These are phyloP conservation scores for Cyprinodon brontotheroides DNA, from an alignment of 2,113 vertebrate genomes.

Conservation along the genomic window DNA sequence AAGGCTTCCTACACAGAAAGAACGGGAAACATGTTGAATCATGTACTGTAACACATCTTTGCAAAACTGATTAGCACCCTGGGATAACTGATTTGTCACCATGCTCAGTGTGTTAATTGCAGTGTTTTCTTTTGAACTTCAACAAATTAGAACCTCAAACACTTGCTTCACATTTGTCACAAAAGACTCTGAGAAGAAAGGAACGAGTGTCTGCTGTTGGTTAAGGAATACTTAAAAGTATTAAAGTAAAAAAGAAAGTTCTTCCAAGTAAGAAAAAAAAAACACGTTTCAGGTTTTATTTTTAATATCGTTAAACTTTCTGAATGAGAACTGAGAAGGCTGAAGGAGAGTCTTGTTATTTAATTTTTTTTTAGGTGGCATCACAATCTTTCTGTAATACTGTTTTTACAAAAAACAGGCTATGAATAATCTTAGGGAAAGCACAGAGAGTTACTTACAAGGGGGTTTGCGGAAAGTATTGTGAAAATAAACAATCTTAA, in stretches of 20 bases:
- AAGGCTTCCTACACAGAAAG: slow-evolving; percentile 87
- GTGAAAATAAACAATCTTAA: too few species aligned
- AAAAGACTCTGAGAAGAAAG: not conserved
- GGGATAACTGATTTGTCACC: not conserved
- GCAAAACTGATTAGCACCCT: not conserved
- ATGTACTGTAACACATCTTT: not conserved
- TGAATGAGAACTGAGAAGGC: not conserved
- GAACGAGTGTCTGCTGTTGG: not conserved
- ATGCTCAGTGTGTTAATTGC: not conserved
- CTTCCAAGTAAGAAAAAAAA: not conserved
- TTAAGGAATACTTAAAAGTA: not conserved
- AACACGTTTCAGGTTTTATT: not conserved
- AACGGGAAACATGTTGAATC: not conserved
- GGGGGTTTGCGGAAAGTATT: too few species aligned
- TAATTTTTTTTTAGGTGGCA: not conserved
- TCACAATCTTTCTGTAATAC: not conserved
- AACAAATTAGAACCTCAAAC: not conserved
- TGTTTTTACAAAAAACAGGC: too few species aligned
- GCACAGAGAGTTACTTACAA: too few species aligned
- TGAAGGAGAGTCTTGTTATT: not conserved
- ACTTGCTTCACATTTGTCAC: not conserved
- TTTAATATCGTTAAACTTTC: not conserved
- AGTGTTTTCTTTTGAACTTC: not conserved
- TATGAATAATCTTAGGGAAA: not conserved
- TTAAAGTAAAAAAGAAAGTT: too few species aligned